phyloP scores from a whole-genome alignment of 2,113 vertebrate species.

The Nipponia nippon region DNA sequence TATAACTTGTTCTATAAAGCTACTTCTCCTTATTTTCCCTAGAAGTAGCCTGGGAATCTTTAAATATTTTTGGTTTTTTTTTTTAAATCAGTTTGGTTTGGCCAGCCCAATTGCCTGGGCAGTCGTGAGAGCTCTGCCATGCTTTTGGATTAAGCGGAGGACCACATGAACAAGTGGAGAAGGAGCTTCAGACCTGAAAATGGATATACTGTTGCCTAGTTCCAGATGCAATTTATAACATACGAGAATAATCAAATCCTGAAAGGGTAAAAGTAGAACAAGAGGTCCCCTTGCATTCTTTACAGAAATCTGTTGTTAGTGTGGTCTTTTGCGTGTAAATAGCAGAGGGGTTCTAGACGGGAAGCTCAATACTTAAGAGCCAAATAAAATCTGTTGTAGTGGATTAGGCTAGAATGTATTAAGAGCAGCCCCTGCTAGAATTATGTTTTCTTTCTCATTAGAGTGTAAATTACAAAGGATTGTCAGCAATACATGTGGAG shows the following conservation, averaged over 20 bases:
- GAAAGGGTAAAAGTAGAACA: not conserved
- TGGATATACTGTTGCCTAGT: not conserved
- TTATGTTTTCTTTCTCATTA: slow-evolving; percentile 35
- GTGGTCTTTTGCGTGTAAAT: not conserved
- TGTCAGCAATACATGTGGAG: slow-evolving; percentile 2
- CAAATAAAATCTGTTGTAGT: slow-evolving; percentile 25
- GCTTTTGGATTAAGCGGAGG: not conserved
- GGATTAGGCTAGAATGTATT: not conserved
- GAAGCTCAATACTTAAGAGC: not conserved
- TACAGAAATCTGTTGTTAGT: not conserved
- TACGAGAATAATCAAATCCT: slow-evolving; percentile 5
- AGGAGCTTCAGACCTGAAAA: not conserved
- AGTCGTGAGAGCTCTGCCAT: not conserved
- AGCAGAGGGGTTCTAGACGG: not conserved
- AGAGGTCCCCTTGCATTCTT: not conserved
- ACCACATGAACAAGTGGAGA: not conserved
- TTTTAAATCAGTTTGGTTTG: not conserved
- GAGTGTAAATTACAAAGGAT: slow-evolving; percentile 19
- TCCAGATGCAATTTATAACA: not conserved
- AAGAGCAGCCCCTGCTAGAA: not conserved
- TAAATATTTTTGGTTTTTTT: not conserved
- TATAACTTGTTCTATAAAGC: not conserved
- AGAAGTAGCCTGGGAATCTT: not conserved
- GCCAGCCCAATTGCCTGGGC: not conserved
- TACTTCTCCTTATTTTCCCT: not conserved